phyloP scores from a whole-genome alignment of 2,888 invertebrate species.

The Microctonus aethiopoides region DNA sequence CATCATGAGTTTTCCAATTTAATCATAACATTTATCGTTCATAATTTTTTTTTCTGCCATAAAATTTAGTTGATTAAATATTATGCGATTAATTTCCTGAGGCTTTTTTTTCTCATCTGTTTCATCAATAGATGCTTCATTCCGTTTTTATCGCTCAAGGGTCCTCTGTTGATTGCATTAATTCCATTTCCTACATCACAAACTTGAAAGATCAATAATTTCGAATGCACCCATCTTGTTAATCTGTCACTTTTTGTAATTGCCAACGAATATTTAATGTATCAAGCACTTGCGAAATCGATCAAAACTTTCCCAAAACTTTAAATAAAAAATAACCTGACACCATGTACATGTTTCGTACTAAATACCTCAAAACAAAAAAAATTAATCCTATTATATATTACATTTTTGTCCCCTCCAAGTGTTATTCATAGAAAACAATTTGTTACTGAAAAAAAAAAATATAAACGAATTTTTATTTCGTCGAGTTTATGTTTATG shows the following conservation, averaged over 20 bases:
- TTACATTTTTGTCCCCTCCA: too few species aligned
- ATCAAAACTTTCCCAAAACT: conserved; percentile 26
- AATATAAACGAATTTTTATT: neutral
- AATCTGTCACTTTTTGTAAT: conserved; percentile 36
- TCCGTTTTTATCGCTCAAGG: too few species aligned
- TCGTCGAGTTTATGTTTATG: neutral
- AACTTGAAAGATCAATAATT: conserved; percentile 26
- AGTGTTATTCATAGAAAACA: neutral
- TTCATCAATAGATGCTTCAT: too few species aligned
- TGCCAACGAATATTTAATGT: conserved; percentile 38
- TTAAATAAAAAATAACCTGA: conserved; percentile 26
- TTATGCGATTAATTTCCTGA: neutral
- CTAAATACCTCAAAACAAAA: neutral
- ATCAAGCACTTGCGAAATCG: conserved; percentile 26
- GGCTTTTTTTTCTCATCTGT: neutral
- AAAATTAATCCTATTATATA: neutral
- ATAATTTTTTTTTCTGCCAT: neutral
- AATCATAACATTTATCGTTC: neutral
- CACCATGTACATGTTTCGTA: neutral
- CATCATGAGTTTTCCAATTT: neutral
- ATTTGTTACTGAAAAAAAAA: neutral
- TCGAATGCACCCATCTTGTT: conserved; percentile 21
- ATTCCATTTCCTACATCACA: conserved; percentile 21
- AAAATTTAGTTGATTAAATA: neutral
- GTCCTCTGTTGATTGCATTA: neutral